phyloP scores from a whole-genome alignment of 2,797 vertebrate species.

The Chrysocyon brachyurus region DNA sequence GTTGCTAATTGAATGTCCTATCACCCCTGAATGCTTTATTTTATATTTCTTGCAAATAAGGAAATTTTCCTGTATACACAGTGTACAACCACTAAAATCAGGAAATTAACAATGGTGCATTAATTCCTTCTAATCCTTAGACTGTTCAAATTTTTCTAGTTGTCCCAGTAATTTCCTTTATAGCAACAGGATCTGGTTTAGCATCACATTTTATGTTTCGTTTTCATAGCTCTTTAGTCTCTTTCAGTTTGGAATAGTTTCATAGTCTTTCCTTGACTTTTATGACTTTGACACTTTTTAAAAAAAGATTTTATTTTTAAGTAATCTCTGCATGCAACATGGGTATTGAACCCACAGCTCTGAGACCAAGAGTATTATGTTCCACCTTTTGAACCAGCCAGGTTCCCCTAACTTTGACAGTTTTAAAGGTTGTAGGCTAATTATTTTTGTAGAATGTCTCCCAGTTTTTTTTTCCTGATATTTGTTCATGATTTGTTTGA shows the following conservation, averaged over 20 bases:
- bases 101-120: not conserved
- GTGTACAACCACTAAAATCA: not conserved
- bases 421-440: not conserved
- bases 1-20: not conserved
- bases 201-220: not conserved
- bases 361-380: not conserved
- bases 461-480: not conserved
- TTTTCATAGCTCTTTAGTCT: not conserved
- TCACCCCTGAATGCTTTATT: not conserved
- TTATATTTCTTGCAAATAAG: conserved; percentile 8
- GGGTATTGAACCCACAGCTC: not conserved
- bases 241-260: not conserved
- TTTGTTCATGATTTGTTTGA: conserved; percentile 14
- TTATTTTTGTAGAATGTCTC: not conserved
- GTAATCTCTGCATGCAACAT: not conserved
- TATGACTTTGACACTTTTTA: not conserved
- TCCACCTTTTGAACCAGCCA: not conserved
- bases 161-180: not conserved
- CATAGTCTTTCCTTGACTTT: not conserved
- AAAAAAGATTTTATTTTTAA: not conserved
- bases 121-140: not conserved
- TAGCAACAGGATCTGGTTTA: not conserved
- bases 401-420: not conserved
- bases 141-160: not conserved
- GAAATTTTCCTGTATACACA: not conserved